Evolutionary conservation across 2,113 vertebrate genomes (phyloP), one percentile per base, ranked within the genome.

Genomic region (Pithys albifrons): DNA sequence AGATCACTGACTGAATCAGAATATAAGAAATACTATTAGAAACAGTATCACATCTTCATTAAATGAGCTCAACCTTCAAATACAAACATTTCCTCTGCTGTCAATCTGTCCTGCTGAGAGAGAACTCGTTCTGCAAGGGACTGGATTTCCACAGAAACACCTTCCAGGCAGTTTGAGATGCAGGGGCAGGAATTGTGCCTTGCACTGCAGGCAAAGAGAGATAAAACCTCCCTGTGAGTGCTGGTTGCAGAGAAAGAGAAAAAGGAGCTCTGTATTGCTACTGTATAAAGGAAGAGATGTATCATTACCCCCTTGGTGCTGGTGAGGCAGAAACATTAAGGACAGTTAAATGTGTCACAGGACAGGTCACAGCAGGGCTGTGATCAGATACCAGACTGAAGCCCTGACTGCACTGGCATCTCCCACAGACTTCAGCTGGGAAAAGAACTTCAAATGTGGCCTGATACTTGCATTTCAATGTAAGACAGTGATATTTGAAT

Each of bases 251-350:
- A 33, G 28, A 41, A 31, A 54, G 45, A 66, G 20, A 29, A 61
- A 49, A 65, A 29, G 12, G 7, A 48, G 52, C n/a, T 16, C 43
- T 69, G 61, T 29, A 29, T 3, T 12, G 20, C 57, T 64, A 0
- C 28, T 58, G 46, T 25, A 4, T 12, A 45, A 82, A 64, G 45
- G 33, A 55, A 46, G 54, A 16, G 1, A 0, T 2, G 2, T 17
- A 2, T 14, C 0, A 1, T 52, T 46, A 29, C 3, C 62, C 19
- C 28, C 15, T 2, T 0, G 0, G 73, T 4, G 41, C 41, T 52
- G 73, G 43, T 3, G 51, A 39, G 31, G 52, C 3, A 22, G 65
- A 4, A 58, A 12, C 39, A 2, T 29, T 11, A 1, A 70, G 88
- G 76, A 55, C 1, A 0, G 74, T 13, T 8, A 6, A 19, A 31